phyloP scores from a whole-genome alignment of 53 echinoderm and acorn worm genomes.

The Mesocentrotus franciscanus region DNA sequence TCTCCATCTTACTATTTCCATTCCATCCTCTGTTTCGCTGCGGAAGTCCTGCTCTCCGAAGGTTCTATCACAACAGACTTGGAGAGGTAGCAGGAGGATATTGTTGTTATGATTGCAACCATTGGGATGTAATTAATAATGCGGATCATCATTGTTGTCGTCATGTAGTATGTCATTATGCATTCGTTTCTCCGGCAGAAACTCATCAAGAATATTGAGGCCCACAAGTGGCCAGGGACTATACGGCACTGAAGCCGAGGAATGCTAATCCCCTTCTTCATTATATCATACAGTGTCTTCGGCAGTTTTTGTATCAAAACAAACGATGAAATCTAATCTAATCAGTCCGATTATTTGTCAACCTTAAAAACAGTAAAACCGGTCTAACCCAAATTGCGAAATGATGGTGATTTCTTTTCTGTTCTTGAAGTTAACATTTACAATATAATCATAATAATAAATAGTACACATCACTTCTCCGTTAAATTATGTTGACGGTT shows the following conservation, averaged over 20 bases:
- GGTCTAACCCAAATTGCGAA: not conserved
- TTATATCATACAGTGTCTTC: not conserved
- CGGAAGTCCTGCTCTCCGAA: slow-evolving; percentile 41
- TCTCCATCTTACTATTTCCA: slow-evolving; percentile 5
- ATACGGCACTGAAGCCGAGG: not conserved
- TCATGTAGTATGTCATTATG: slow-evolving; percentile 35
- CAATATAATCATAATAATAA: too few species aligned
- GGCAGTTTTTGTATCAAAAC: not conserved
- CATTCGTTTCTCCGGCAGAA: not conserved
- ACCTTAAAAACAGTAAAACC: not conserved
- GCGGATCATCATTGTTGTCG: slow-evolving; percentile 12
- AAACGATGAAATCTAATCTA: not conserved
- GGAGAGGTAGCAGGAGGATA: slow-evolving; percentile 49
- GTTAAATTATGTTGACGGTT: too few species aligned
- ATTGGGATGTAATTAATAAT: slow-evolving; percentile 62
- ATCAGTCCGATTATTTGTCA: not conserved
- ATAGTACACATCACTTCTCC: too few species aligned
- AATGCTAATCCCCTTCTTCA: slow-evolving; percentile 5
- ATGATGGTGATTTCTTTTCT: not conserved
- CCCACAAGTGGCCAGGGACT: slow-evolving; percentile 39
- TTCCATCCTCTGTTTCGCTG: not conserved
- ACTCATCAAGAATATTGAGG: slow-evolving; percentile 49
- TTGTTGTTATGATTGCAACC: slow-evolving; percentile 46
- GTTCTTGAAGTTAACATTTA: too few species aligned
- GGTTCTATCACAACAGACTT: slow-evolving; percentile 57